Conservation (phyloP, 2,113 vertebrate genomes). For the Pyxicephalus adspersus region DNA sequence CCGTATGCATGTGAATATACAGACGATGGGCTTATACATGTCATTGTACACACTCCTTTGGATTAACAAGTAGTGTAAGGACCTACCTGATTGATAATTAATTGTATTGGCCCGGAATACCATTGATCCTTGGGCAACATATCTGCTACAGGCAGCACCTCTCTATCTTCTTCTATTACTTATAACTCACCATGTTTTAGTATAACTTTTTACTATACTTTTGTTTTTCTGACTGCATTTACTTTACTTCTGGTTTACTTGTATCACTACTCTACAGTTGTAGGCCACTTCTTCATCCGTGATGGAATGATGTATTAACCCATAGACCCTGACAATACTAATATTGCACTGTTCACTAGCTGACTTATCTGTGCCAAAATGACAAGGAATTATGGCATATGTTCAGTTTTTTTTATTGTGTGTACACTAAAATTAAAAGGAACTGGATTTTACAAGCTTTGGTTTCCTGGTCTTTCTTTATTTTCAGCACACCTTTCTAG, state of each 20-base stretch:
- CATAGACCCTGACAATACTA: neutral
- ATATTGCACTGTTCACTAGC: slow-evolving; percentile 27
- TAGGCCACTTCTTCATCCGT: slow-evolving; percentile 22
- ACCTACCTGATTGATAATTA: too few species aligned
- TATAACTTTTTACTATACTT: too few species aligned
- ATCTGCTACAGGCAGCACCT: too few species aligned
- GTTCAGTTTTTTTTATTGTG: slow-evolving; percentile 9
- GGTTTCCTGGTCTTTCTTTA: neutral
- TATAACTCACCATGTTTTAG: too few species aligned
- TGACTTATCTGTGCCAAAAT: slow-evolving; percentile 7
- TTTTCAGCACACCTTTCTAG: neutral
- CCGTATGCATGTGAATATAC: too few species aligned
- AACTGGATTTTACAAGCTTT: slow-evolving; percentile 32
- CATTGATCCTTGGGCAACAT: too few species aligned
- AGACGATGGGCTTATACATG: too few species aligned
- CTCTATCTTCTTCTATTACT: too few species aligned
- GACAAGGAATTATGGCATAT: slow-evolving; percentile 7
- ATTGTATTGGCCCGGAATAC: too few species aligned
- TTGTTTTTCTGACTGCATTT: too few species aligned
- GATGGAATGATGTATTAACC: slow-evolving; percentile 15
- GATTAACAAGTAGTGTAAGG: too few species aligned
- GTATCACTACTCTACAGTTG: neutral
- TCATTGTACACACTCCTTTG: too few species aligned
- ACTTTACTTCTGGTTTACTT: neutral
- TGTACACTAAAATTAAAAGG: slow-evolving; percentile 20